Evolutionary conservation across 2,113 vertebrate species (phyloP), one percentile per base, ranked within the genome.

Genomic region (Ceuthmochares aereus): DNA sequence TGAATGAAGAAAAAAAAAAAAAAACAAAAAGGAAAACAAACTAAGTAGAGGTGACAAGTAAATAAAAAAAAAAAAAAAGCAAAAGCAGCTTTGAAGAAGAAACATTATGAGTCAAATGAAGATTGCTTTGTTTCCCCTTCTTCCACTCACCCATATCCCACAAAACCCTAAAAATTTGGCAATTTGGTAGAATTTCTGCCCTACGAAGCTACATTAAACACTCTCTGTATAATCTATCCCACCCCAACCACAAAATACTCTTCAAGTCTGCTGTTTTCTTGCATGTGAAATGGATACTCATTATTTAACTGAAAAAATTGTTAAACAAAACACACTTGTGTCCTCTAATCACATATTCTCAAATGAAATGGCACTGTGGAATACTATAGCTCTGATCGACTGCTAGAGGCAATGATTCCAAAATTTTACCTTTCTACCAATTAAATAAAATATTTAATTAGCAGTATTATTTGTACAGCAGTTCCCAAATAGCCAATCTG

Each of bases 41-140:
- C 89, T 88, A 92, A 92, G 79, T 90, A 79, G 75, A 85, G 14
- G 43, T 85, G 88, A 88, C 34, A 96, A 79, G n/a, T 49, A 89
- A 91, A 87, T 58, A 84, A 90, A 64, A 58, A 93, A 62, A 30
- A 88, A 76, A 58, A 93, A 62, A 30, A 88, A 76, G 7, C 17
- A 60, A 70, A 88, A 87, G 32, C 83, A 90, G 55, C 56, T 62
- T 13, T 86, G 83, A 91, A 73, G 70, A 81, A 88, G 54, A 85
- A 92, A 68, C 21, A 45, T 32, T 56, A 52, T 25, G 18, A 83
- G 9, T 43, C 6, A 2, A 47, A 75, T 79, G 59, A 51, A 63
- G 32, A 89, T 27, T 74, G 45, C 12, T 81, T 69, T 87, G 16
- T 45, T 84, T 66, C n/a, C 51, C 25, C 15, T 69, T 93, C 59